Conservation (phyloP, 2,888 invertebrate genomes). For the Tetramorium bicarinatum region DNA sequence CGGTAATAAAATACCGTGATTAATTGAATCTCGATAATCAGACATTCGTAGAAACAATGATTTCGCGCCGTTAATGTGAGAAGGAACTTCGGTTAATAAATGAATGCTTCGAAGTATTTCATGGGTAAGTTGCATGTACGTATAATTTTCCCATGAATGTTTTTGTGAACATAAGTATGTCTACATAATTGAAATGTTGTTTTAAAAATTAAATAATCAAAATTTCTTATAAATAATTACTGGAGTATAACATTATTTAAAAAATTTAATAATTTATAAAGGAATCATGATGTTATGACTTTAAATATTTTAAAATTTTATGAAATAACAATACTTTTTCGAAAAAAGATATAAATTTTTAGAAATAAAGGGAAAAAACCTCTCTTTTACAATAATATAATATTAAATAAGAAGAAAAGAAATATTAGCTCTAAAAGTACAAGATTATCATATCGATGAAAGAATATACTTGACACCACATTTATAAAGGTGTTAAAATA, state of each 20-base stretch:
- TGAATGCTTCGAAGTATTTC: not conserved
- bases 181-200: not conserved
- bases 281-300: not conserved
- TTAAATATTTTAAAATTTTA: not conserved
- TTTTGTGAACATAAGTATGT: not conserved
- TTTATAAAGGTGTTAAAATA: not conserved
- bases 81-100: constrained; percentile 42
- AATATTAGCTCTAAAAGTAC: not conserved
- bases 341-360: not conserved
- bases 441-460: not conserved
- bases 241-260: not conserved
- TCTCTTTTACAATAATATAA: not conserved
- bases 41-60: constrained; percentile 12
- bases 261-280: constrained; percentile 15
- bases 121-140: constrained; percentile 1
- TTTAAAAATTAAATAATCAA: not conserved
- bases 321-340: not conserved
- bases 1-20: constrained; percentile 24
- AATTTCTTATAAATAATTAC: not conserved
- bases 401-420: not conserved
- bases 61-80: constrained; percentile 3
- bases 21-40: constrained; percentile 38
- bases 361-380: not conserved
- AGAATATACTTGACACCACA: not conserved
- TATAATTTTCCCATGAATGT: constrained; percentile 10